phyloP scores from a whole-genome alignment of 2,797 vertebrate genomes.

The Ctenopoma multispine region DNA sequence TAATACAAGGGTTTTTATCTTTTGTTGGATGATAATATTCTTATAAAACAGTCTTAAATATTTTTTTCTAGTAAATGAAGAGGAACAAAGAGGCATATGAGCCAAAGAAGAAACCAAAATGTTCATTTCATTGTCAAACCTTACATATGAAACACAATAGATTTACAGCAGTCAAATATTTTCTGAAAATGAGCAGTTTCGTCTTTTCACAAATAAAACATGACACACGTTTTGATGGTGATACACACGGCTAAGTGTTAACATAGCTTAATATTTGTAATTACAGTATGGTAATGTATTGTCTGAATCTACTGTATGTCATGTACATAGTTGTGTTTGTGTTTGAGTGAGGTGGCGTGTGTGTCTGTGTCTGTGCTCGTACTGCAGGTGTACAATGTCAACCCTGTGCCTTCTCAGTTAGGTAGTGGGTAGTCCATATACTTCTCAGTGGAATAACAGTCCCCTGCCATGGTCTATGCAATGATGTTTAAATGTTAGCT shows the following conservation, averaged over 20 bases:
- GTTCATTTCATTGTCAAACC: conserved; percentile 63
- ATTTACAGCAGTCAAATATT: conserved; percentile 69
- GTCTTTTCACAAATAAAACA: conserved; percentile 78
- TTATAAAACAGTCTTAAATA: conserved; percentile 75
- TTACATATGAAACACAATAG: conserved; percentile 75
- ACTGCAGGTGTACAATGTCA: conserved; percentile 64
- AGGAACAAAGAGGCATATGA: conserved; percentile 54
- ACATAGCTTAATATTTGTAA: conserved; percentile 79
- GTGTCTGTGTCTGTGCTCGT: conserved; percentile 57
- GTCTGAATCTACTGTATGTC: conserved; percentile 46
- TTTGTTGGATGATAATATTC: conserved; percentile 60
- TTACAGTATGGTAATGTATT: conserved; percentile 65
- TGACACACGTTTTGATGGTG: conserved; percentile 73
- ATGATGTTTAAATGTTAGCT: conserved; percentile 56
- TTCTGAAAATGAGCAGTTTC: conserved; percentile 65
- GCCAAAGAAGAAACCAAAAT: conserved; percentile 50
- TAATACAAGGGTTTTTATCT: conserved; percentile 59
- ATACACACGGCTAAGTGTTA: conserved; percentile 75
- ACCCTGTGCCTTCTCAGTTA: conserved; percentile 63
- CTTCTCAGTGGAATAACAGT: conserved; percentile 66
- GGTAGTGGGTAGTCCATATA: conserved; percentile 64
- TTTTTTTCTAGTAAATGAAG: conserved; percentile 60
- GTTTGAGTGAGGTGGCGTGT: conserved; percentile 3
- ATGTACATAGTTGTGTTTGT: conserved; percentile 30
- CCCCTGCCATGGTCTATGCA: conserved; percentile 68